phyloP scores from a whole-genome alignment of 2,797 vertebrate species.

The Liparis tanakae region DNA sequence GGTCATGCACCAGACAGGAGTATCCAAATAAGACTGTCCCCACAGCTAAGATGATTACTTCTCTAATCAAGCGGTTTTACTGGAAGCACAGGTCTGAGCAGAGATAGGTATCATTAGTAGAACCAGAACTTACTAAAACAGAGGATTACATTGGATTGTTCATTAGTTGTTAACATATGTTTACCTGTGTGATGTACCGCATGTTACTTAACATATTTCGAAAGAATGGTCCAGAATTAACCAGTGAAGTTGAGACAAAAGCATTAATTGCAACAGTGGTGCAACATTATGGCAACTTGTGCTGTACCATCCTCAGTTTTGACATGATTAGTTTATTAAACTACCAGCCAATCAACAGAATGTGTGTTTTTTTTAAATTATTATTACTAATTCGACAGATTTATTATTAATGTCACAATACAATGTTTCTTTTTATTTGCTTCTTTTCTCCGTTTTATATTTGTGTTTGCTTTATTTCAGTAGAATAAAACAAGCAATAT shows the following conservation, averaged over 20 bases:
- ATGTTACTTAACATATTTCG: not conserved
- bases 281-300: not conserved
- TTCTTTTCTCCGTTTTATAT: not conserved
- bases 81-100: constrained; percentile 33
- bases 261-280: not conserved
- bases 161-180: not conserved
- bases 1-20: constrained; percentile 55
- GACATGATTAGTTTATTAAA: not conserved
- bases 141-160: constrained; percentile 2
- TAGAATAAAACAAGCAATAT: not conserved
- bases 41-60: constrained; percentile 60
- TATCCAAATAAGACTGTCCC: constrained; percentile 36
- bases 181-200: not conserved
- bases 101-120: constrained; percentile 16
- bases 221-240: not conserved
- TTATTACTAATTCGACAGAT: constrained; percentile 1
- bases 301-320: not conserved
- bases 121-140: not conserved
- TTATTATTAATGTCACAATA: not conserved
- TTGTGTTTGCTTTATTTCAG: not conserved
- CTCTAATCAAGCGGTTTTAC: constrained; percentile 51
- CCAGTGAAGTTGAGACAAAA: constrained; percentile 6
- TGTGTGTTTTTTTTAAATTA: not conserved
- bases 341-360: not conserved
- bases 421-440: not conserved